Conservation (phyloP, 2,888 invertebrate genomes). For the Drosophila fulvimacula region DNA sequence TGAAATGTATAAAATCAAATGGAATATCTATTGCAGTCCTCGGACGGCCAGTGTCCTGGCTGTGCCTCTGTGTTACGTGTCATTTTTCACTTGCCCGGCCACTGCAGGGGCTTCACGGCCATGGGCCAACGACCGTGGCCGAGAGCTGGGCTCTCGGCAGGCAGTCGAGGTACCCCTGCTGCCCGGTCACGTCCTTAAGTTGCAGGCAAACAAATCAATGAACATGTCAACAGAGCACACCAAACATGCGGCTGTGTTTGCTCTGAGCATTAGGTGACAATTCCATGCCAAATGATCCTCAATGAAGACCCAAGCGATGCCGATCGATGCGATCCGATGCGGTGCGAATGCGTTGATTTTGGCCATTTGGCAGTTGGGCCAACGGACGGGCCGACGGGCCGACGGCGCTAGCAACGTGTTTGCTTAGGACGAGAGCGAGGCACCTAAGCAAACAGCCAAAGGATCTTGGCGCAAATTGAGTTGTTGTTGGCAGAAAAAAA, state of each 20-base stretch:
- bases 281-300: conserved; percentile 40
- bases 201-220: conserved; percentile 65
- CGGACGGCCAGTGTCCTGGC: conserved; percentile 10
- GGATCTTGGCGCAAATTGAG: conserved; percentile 60
- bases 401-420: conserved; percentile 72
- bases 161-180: conserved; percentile 18
- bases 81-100: conserved; percentile 76
- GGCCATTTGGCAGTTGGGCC: conserved; percentile 81
- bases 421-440: conserved; percentile 57
- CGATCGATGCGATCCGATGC: background rate
- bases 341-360: conserved; percentile 32
- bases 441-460: conserved; percentile 53
- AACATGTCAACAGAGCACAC: conserved; percentile 58
- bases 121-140: conserved; percentile 47
- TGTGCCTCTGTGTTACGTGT: conserved; percentile 60
- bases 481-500: conserved; percentile 51
- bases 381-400: conserved; percentile 77
- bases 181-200: conserved; percentile 83
- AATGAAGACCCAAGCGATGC: background rate
- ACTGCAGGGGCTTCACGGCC: conserved; percentile 75
- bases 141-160: background rate
- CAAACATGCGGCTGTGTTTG: conserved; percentile 81
- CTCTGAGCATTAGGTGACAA: conserved; percentile 75
- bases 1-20: conserved; percentile 14
- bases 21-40: conserved; percentile 12